phyloP scores from a whole-genome alignment of 2,113 vertebrate genomes.

The Erinaceus europaeus region DNA sequence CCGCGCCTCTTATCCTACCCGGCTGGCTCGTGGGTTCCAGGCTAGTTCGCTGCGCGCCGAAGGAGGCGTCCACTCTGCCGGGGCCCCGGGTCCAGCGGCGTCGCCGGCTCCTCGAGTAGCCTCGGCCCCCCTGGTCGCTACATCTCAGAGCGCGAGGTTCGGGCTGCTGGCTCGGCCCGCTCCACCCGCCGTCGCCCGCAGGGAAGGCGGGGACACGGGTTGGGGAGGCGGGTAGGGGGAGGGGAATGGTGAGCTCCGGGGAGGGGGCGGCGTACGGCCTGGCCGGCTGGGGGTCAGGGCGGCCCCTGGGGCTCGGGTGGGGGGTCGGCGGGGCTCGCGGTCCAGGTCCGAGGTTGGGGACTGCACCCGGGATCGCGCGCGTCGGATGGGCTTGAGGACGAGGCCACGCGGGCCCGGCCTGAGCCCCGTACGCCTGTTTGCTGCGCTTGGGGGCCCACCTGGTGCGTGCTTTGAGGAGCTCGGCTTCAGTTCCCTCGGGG shows the following conservation, averaged over 20 bases:
- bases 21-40: slow-evolving; percentile 40
- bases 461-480: background rate
- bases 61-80: background rate
- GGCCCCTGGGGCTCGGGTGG: background rate
- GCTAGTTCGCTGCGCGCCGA: slow-evolving; percentile 43
- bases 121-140: slow-evolving; percentile 50
- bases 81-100: background rate
- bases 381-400: background rate
- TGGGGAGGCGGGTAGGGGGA: slow-evolving; percentile 71
- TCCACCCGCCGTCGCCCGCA: slow-evolving; percentile 66
- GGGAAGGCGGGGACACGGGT: slow-evolving; percentile 72
- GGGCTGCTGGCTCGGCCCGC: slow-evolving; percentile 51
- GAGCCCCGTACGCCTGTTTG: background rate
- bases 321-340: background rate
- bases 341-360: background rate
- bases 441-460: slow-evolving; percentile 13
- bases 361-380: background rate
- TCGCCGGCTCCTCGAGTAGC: background rate
- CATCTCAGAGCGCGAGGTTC: slow-evolving; percentile 57
- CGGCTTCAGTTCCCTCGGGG: background rate
- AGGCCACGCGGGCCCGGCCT: background rate
- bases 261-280: slow-evolving; percentile 59
- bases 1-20: slow-evolving; percentile 53
- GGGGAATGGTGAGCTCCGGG: slow-evolving; percentile 62
- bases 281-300: background rate